Base-by-base conservation (phyloP, 2,113 vertebrate genomes). In the Laterallus jamaicensis region DNA sequence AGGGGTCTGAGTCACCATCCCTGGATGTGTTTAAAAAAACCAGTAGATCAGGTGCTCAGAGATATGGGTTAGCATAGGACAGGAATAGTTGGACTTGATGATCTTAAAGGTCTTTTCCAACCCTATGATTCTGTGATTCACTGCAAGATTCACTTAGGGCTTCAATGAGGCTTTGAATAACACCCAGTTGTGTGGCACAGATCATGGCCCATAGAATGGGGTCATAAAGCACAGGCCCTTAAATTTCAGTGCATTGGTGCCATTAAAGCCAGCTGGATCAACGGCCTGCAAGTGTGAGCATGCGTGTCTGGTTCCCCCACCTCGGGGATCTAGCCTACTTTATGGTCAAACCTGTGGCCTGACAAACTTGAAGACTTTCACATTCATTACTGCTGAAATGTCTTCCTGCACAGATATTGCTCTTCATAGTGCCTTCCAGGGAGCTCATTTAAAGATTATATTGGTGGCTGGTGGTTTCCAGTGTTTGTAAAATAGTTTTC, bases 201-300 rank as follows among this genome's bases (percentile, higher is more conserved):
- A 28, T 15, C 13, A 5, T 4, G 25, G 31, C 12, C 14, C 15
- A 6, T 6, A 22, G 29, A 21, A 11, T 0, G 16, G 19, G n/a
- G 2, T 47, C 31, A 8, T 56, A 40, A 58, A 52, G 12, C 4
- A 3, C 0, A 54, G 26, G n/a, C 82, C 49, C 31, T 15, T 19
- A 66, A 58, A 32, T 70, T 84, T 10, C 69, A 62, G 32, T 26
- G 19, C 32, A 40, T 32, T 21, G 28, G 12, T 39, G 22, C 39
- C n/a, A 26, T 2, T 11, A 40, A 39, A 62, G 8, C 18, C 7
- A 35, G 25, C 16, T 28, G 73, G 74, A 37, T 40, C 63, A 6
- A 3, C n/a, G 31, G 22, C 71, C 71, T 52, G 42, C 1, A 28
- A 20, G 17, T 19, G 15, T 22, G 40, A 3, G 0, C 1, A 0